phyloP scores from a whole-genome alignment of 2,113 vertebrate species.

The Parotia lawesii region DNA sequence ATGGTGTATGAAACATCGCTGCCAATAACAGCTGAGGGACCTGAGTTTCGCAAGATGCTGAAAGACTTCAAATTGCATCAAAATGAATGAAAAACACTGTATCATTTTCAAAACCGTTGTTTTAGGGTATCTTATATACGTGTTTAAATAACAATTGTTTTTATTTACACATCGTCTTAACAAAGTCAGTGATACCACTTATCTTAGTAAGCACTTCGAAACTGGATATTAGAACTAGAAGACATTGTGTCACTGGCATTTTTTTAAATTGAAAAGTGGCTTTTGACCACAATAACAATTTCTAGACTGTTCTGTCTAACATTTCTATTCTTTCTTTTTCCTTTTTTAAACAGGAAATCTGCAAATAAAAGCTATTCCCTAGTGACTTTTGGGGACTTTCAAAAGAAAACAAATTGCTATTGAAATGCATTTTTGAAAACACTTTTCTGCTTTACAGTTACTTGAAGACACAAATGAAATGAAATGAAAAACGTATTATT shows the following conservation, averaged over 20 bases:
- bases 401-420: not conserved
- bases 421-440: not conserved
- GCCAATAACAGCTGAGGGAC: not conserved
- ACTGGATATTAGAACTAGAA: not conserved
- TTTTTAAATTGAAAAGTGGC: constrained; percentile 1
- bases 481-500: not conserved
- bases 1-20: not conserved
- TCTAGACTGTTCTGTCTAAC: not conserved
- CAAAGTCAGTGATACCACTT: not conserved
- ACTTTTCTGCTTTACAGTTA: not conserved
- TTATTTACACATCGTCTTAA: not conserved
- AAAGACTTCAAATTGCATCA: not conserved
- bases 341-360: not conserved
- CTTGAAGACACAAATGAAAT: not conserved
- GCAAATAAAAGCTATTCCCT: not conserved
- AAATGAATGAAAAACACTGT: not conserved
- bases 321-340: not conserved
- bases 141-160: not conserved
- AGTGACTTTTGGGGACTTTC: not conserved
- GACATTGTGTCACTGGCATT: not conserved
- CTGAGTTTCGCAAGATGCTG: not conserved
- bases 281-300: constrained; percentile 16
- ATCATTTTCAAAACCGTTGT: not conserved
- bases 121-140: not conserved
- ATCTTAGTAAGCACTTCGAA: not conserved